phyloP scores from a whole-genome alignment of 2,888 invertebrate genomes.

The Trissoscelio sp. region DNA sequence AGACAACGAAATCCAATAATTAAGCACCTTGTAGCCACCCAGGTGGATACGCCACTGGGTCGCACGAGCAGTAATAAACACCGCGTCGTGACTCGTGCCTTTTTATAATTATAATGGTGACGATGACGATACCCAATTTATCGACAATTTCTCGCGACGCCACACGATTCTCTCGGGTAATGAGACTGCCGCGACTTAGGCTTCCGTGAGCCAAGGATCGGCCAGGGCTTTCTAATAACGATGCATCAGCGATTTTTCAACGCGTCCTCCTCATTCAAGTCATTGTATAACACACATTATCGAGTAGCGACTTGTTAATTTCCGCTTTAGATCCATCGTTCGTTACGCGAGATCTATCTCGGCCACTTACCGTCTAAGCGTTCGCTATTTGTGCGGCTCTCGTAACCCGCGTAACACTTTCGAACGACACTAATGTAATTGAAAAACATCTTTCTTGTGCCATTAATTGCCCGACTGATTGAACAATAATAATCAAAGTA shows the following conservation, averaged over 20 bases:
- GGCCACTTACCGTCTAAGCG: constrained; percentile 19
- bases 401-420: constrained; percentile 40
- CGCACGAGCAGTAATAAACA: constrained; percentile 24
- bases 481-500: constrained; percentile 47
- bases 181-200: constrained; percentile 34
- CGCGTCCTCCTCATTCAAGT: constrained; percentile 26
- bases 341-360: constrained; percentile 54
- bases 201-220: constrained; percentile 58
- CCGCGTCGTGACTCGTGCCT: constrained; percentile 43
- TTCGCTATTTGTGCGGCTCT: constrained; percentile 18
- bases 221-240: constrained; percentile 63
- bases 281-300: constrained; percentile 63
- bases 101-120: constrained; percentile 52
- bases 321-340: constrained; percentile 62
- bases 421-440: constrained; percentile 42
- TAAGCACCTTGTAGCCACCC: constrained; percentile 16
- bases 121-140: constrained; percentile 57
- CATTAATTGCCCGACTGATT: constrained; percentile 47
- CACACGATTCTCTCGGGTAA: constrained; percentile 53
- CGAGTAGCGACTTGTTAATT: constrained; percentile 58
- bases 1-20: constrained; percentile 37
- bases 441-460: constrained; percentile 37
- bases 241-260: constrained; percentile 63
- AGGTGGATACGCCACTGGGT: constrained; percentile 2
- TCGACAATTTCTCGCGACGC: constrained; percentile 52